Base-by-base conservation (phyloP, 1,140 invertebrate genomes). In the Campoletis sonorensis region DNA sequence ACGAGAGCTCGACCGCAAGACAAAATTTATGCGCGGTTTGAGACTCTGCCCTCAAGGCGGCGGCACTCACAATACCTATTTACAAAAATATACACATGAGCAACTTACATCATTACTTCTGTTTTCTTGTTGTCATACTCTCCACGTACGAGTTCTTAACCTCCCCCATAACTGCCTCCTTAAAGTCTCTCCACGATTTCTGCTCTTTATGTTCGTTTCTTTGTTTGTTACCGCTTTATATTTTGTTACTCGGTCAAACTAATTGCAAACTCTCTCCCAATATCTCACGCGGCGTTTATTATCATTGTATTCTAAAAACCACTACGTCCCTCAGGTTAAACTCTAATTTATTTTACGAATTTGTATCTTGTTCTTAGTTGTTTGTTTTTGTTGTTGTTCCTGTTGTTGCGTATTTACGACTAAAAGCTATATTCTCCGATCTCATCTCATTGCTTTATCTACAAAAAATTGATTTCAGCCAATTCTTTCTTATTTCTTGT, bases 31-130 rank as follows among this genome's bases (percentile, higher is more conserved):
- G 77, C 79, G 76, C 72, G 45, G 54, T 79, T 37, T 49, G 79
- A 72, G 76, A 79, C 77, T 79, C 83, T 86, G 84, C 86, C 89
- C 88, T 89, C 86, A 89, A 90, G 89, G 89, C 89, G 89, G 89
- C 90, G 86, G 88, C 88, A 90, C 85, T 90, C 89, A 88, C 89
- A 90, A 90, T 26, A 89, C 86, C 88, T 92, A 92, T 92, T 92
- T 92, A 92, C 91, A 92, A 92, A 92, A 92, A 92, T 92, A 91
- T 92, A 91, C 89, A 92, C 88, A 88, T 91, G 90, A 91, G 90
- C 90, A 91, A 91, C 89, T 88, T 85, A 84, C 86, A 82, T 83
- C 78, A n/a, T 90, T 88, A 88, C 88, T 84, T 79, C 79, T 79
- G 76, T 84, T 64, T 26, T 82, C 73, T 80, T 79, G 70, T 82